A percentile compares a stretch with the other conserved stretches of the same genome.
phyloP scores from a whole-genome alignment of 2,888 invertebrate genomes.

The Abrostola triplasia region DNA sequence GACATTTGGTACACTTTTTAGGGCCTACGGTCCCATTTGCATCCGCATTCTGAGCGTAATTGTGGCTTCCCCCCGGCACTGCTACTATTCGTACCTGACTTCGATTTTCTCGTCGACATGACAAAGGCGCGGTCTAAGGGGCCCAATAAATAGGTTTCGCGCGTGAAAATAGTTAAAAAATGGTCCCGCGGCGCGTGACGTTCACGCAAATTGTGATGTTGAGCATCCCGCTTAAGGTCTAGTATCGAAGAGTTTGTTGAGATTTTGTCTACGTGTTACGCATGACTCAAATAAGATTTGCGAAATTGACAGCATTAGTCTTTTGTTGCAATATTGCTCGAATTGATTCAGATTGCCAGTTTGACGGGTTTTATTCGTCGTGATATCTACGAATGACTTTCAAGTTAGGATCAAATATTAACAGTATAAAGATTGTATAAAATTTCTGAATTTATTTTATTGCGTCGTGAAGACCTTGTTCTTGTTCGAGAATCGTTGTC shows the following conservation, averaged over 20 bases:
- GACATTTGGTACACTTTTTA: constrained; percentile 80
- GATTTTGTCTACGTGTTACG: constrained; percentile 55
- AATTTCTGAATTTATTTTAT: constrained; percentile 3
- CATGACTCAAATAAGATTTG: constrained; percentile 71
- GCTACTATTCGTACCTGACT: constrained; percentile 79
- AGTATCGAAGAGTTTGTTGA: constrained; percentile 54
- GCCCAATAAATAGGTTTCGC: constrained; percentile 82
- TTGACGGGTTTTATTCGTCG: constrained; percentile 4
- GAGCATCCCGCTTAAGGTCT: constrained; percentile 61
- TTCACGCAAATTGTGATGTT: constrained; percentile 69
- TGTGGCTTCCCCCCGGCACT: constrained; percentile 76
- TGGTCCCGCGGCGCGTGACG: constrained; percentile 59
- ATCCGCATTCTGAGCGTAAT: constrained; percentile 84
- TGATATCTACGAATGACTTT: not conserved
- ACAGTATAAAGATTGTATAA: not conserved
- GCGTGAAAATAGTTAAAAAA: constrained; percentile 85
- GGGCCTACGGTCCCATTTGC: constrained; percentile 83
- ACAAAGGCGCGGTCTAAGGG: constrained; percentile 87
- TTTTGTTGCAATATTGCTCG: constrained; percentile 43
- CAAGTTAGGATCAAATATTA: constrained; percentile 6
- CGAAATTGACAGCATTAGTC: constrained; percentile 66
- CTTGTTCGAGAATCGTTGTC: constrained; percentile 31
- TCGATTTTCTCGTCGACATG: constrained; percentile 84
- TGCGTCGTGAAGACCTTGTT: constrained; percentile 19
- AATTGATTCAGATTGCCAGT: constrained; percentile 29